Conservation (phyloP, 2,113 vertebrate species). For the Hippocampus zosterae region DNA sequence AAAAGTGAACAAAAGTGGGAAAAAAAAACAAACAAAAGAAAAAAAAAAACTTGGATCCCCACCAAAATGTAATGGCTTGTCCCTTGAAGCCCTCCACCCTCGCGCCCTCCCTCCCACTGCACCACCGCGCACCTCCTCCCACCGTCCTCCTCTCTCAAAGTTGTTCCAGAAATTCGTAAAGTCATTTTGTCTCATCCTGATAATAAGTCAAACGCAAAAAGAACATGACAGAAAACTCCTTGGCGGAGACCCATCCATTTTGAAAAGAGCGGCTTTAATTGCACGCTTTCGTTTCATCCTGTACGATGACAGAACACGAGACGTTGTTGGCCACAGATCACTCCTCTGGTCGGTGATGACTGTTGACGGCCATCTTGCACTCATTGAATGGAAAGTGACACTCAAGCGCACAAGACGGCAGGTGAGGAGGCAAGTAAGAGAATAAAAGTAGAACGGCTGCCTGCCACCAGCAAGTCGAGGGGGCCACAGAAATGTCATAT, state of each 20-base stretch:
- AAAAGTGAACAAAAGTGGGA: conserved; percentile 1
- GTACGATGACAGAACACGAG: neutral
- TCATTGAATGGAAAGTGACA: too few species aligned
- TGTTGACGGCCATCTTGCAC: too few species aligned
- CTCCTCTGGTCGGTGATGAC: too few species aligned
- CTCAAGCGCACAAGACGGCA: neutral
- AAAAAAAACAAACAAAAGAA: too few species aligned
- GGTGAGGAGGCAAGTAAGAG: neutral
- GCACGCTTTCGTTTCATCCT: neutral
- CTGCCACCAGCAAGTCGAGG: neutral
- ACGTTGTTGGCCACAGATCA: too few species aligned
- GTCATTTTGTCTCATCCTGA: neutral
- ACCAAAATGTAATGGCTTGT: conserved; percentile 10
- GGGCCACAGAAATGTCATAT: neutral
- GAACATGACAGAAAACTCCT: neutral
- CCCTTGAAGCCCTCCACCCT: neutral
- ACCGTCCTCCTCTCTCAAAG: neutral
- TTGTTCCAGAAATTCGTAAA: neutral
- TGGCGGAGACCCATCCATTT: neutral
- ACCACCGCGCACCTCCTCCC: neutral
- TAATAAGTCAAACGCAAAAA: neutral
- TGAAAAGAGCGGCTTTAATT: neutral
- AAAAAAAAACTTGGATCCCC: neutral
- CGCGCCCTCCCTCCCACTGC: too few species aligned
- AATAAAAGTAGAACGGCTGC: neutral